These are phyloP conservation scores for Glaucidium brasilianum DNA, from an alignment of 2,113 vertebrate genomes.

Conservation along the genomic window DNA sequence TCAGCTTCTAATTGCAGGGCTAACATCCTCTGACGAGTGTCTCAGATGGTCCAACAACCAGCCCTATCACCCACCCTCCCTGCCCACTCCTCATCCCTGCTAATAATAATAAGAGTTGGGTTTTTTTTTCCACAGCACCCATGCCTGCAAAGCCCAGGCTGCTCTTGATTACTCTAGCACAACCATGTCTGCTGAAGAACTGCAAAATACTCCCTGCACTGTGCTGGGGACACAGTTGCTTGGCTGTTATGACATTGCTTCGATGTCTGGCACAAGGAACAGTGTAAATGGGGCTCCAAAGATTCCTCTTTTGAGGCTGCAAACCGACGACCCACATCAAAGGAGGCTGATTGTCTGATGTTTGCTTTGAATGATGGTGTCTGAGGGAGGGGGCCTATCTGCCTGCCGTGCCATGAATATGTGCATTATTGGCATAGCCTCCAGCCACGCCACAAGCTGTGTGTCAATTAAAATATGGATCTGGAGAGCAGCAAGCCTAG, in stretches of 20 bases:
- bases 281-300: neutral
- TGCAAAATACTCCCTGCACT: neutral
- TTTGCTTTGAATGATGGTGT: slow-evolving; percentile 17
- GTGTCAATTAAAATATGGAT: neutral
- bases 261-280: neutral
- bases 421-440: slow-evolving; percentile 27
- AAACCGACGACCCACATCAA: slow-evolving; percentile 55
- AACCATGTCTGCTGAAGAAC: neutral
- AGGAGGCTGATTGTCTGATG: slow-evolving; percentile 16
- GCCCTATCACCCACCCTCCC: neutral
- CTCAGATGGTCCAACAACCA: slow-evolving; percentile 19
- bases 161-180: neutral
- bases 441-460: slow-evolving; percentile 1
- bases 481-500: slow-evolving; percentile 17
- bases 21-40: slow-evolving; percentile 35
- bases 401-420: slow-evolving; percentile 24
- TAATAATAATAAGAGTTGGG: too few relatives aligned
- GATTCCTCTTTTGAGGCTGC: slow-evolving; percentile 36
- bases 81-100: neutral
- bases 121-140: neutral
- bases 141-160: neutral
- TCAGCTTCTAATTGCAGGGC: neutral
- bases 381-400: slow-evolving; percentile 1
- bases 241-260: neutral
- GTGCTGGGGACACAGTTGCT: neutral